phyloP scores from a whole-genome alignment of 2,797 vertebrate genomes.

The Mormyrus proboscirostris region DNA sequence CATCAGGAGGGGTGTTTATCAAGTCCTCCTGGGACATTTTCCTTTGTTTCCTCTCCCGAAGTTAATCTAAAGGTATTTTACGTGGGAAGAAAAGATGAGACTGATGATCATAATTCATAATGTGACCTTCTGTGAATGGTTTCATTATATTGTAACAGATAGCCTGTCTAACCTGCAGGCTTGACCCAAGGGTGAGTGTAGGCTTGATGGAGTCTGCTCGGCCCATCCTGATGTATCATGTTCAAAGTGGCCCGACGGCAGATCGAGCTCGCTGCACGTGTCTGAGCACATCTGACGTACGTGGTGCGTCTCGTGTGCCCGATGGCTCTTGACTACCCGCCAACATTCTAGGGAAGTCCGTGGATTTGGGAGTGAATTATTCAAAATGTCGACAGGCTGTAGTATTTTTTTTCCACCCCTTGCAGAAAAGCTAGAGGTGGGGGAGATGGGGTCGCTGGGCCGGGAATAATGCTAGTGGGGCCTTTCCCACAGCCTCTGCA shows the following conservation, averaged over 20 bases:
- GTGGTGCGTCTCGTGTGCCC: background rate
- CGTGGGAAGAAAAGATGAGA: background rate
- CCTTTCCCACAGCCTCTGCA: conserved; percentile 39
- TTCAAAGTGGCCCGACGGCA: conserved; percentile 35
- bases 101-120: conserved; percentile 25
- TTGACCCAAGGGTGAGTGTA: conserved; percentile 37
- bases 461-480: conserved; percentile 26
- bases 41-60: background rate
- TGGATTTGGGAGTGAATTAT: background rate
- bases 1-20: background rate
- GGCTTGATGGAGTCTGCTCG: conserved; percentile 43
- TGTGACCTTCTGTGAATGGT: conserved; percentile 6
- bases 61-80: background rate
- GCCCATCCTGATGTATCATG: conserved; percentile 32
- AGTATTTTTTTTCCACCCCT: conserved; percentile 27
- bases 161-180: conserved; percentile 34
- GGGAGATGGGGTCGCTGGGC: background rate
- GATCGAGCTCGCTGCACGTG: background rate
- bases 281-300: conserved; percentile 17
- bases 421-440: conserved; percentile 36
- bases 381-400: background rate
- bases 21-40: background rate
- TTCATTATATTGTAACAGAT: conserved; percentile 23
- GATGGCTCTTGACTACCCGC: background rate
- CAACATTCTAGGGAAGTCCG: background rate